Evolutionary conservation across 1,140 invertebrate genomes (phyloP).

Genomic region (Drosophila nigromelanica): DNA sequence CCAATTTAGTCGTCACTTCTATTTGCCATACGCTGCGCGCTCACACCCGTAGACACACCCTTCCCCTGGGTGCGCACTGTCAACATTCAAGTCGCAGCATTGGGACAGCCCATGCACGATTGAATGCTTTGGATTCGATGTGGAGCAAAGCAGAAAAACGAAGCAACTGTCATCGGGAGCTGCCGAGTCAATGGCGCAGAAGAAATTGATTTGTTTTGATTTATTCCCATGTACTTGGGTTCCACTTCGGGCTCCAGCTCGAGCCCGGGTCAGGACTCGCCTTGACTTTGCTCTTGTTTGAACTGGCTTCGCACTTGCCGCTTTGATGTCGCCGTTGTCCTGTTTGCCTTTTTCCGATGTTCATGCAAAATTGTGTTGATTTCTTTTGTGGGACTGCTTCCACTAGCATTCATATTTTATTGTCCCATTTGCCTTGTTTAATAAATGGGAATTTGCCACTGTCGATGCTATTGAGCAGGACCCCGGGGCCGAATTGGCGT

Average conservation of each 20-base stretch:
- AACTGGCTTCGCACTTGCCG: slow-evolving; percentile 9
- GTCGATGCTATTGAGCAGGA: slow-evolving; percentile 25
- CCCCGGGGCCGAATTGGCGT: slow-evolving; percentile 18
- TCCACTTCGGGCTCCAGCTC: background rate
- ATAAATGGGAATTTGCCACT: slow-evolving; percentile 57
- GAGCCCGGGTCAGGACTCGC: background rate
- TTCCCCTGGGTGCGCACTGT: slow-evolving; percentile 12
- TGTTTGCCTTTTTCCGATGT: slow-evolving; percentile 10
- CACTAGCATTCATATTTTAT: slow-evolving; percentile 49
- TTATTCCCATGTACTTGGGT: slow-evolving; percentile 44
- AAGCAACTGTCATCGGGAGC: slow-evolving; percentile 54
- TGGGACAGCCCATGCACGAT: slow-evolving; percentile 26
- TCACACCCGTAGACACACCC: background rate
- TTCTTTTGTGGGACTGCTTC: slow-evolving; percentile 15
- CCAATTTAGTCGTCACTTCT: slow-evolving; percentile 56
- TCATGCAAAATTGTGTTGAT: slow-evolving; percentile 50
- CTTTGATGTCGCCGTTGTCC: slow-evolving; percentile 39
- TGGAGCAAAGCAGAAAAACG: background rate
- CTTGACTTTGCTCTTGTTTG: background rate
- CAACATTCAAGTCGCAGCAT: slow-evolving; percentile 18
- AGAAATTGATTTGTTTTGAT: slow-evolving; percentile 70
- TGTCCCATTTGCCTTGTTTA: slow-evolving; percentile 55
- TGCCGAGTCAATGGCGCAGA: slow-evolving; percentile 56
- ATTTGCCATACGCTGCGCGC: slow-evolving; percentile 25
- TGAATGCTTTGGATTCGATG: slow-evolving; percentile 15